These are phyloP conservation scores for Lordiphosa stackelbergi DNA, from an alignment of 1,140 invertebrate genomes.

Conservation along the genomic window DNA sequence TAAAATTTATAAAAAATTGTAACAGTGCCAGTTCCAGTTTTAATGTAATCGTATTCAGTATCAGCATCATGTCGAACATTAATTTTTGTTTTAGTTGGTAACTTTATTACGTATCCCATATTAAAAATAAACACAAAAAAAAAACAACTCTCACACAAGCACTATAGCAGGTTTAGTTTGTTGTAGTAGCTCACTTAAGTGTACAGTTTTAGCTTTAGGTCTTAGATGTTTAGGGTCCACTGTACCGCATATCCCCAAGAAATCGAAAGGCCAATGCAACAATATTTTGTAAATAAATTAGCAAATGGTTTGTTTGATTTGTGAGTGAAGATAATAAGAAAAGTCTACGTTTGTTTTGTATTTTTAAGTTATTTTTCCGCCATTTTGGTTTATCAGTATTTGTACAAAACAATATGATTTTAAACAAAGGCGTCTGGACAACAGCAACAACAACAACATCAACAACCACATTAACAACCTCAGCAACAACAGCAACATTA, in stretches of 20 bases:
- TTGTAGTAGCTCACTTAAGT: no score
- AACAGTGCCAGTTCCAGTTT: constrained; percentile 33
- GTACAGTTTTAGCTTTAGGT: no score
- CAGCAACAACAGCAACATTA: constrained; percentile 25
- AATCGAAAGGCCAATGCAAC: no score
- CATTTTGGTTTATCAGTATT: constrained; percentile 13
- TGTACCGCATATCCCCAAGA: no score
- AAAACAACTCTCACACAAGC: no score
- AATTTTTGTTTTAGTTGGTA: constrained; percentile 32
- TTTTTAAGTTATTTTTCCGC: constrained; percentile 34
- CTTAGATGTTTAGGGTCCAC: no score
- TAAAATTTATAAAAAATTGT: constrained; percentile 32
- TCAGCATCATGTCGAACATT: constrained; percentile 63
- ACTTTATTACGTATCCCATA: constrained; percentile 9
- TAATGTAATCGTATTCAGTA: constrained; percentile 29
- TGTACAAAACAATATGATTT: constrained; percentile 9
- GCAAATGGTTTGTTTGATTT: constrained; percentile 48
- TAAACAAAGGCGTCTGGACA: constrained; percentile 25
- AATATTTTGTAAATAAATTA: constrained; percentile 32
- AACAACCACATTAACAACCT: constrained; percentile 17
- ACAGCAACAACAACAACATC: constrained; percentile 23
- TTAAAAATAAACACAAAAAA: constrained; percentile 4
- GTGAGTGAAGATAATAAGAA: constrained; percentile 33
- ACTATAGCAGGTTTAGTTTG: no score
- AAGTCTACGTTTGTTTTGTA: constrained; percentile 21